Percentiles rank a stretch among this genome's conserved stretches.
These are phyloP conservation scores for Epicauta chinensis DNA, from an alignment of 1,140 invertebrate species.

Conservation along the genomic window DNA sequence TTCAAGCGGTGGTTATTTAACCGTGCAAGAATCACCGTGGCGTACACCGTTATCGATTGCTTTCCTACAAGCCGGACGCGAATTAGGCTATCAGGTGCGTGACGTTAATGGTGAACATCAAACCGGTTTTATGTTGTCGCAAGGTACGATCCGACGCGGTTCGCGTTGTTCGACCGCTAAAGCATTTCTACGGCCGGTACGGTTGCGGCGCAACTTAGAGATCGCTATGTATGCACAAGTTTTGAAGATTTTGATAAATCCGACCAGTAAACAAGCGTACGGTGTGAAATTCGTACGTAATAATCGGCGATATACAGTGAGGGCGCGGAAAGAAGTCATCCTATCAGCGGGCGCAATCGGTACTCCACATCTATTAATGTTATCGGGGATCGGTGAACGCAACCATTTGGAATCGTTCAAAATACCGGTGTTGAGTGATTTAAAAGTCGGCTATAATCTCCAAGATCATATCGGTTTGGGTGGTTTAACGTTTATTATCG, in stretches of 20 bases:
- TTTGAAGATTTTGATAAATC: constrained; percentile 62
- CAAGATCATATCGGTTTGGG: constrained; percentile 81
- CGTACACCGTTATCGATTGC: constrained; percentile 70
- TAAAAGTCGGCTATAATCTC: constrained; percentile 75
- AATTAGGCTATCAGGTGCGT: constrained; percentile 68
- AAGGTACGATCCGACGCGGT: constrained; percentile 78
- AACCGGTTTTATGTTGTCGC: constrained; percentile 79
- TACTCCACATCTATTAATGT: constrained; percentile 79
- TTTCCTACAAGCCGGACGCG: constrained; percentile 72
- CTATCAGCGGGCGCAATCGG: constrained; percentile 75
- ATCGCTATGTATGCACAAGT: constrained; percentile 74
- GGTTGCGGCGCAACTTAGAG: constrained; percentile 72
- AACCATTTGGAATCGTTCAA: constrained; percentile 69
- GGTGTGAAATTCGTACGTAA: constrained; percentile 70
- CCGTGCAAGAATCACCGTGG: constrained; percentile 78
- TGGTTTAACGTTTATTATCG: constrained; percentile 72
- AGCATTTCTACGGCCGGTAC: constrained; percentile 77
- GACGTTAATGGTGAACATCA: constrained; percentile 79
- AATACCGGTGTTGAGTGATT: constrained; percentile 66
- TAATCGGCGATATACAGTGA: constrained; percentile 55
- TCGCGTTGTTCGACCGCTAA: constrained; percentile 83
- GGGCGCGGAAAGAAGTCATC: constrained; percentile 69
- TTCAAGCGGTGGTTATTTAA: constrained; percentile 69
- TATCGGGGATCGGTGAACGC: constrained; percentile 78
- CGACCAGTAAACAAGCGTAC: constrained; percentile 58